A percentile compares a stretch with the other conserved stretches of the same genome.
These are phyloP conservation scores for Leucophenga varia DNA, from an alignment of 1,140 invertebrate genomes.

Conservation along the genomic window DNA sequence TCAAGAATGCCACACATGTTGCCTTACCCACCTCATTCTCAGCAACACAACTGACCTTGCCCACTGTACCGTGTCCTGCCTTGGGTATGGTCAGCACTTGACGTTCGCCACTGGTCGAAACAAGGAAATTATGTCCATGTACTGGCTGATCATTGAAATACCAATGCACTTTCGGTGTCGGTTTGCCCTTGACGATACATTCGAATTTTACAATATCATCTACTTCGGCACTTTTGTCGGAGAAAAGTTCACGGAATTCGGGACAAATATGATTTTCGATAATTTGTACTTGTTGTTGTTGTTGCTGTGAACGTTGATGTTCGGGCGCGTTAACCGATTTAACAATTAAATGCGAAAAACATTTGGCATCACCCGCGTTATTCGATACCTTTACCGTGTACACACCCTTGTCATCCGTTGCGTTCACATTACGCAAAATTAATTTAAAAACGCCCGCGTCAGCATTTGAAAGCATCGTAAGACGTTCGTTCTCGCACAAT, in stretches of 20 bases:
- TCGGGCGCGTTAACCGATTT: slow-evolving; percentile 60
- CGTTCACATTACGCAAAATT: slow-evolving; percentile 61
- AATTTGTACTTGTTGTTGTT: slow-evolving; percentile 56
- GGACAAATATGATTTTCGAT: slow-evolving; percentile 65
- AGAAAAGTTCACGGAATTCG: slow-evolving; percentile 67
- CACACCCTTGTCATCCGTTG: slow-evolving; percentile 72
- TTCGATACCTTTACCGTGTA: slow-evolving; percentile 77
- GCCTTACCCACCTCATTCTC: slow-evolving; percentile 75
- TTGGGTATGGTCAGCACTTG: slow-evolving; percentile 69
- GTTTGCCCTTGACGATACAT: slow-evolving; percentile 75
- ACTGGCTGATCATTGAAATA: slow-evolving; percentile 73
- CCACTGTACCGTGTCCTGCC: slow-evolving; percentile 62
- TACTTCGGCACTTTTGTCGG: slow-evolving; percentile 79
- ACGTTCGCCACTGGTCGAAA: slow-evolving; percentile 69
- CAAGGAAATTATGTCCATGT: slow-evolving; percentile 69
- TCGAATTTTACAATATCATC: slow-evolving; percentile 83
- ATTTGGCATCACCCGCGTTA: slow-evolving; percentile 73
- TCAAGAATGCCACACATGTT: slow-evolving; percentile 64
- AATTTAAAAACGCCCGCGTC: slow-evolving; percentile 62
- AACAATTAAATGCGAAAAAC: slow-evolving; percentile 76
- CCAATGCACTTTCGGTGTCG: slow-evolving; percentile 81
- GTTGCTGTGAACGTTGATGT: slow-evolving; percentile 27
- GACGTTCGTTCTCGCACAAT: slow-evolving; percentile 59
- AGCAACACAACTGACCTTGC: slow-evolving; percentile 72
- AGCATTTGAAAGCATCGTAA: slow-evolving; percentile 57